These are phyloP conservation scores for Solenodon paradoxus DNA, from an alignment of 2,113 vertebrate genomes.

Conservation along the genomic window DNA sequence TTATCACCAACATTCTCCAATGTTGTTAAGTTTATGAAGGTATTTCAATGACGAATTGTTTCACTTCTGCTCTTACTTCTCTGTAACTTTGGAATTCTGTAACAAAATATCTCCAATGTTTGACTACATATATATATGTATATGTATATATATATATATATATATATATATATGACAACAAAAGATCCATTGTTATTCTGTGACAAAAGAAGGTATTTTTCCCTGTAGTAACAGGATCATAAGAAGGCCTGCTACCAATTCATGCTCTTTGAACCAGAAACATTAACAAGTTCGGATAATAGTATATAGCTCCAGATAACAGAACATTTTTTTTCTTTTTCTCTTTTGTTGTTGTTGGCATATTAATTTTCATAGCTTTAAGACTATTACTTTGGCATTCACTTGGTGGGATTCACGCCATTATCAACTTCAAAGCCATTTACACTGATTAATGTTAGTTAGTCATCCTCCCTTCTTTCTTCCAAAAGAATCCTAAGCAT, in stretches of 20 bases:
- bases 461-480: not conserved
- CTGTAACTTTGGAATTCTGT: not conserved
- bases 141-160: no score
- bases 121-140: not conserved
- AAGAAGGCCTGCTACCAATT: not conserved
- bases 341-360: no score
- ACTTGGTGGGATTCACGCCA: not conserved
- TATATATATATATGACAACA: no score
- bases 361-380: no score
- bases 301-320: no score
- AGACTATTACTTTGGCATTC: not conserved
- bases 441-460: not conserved
- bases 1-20: accelerated
- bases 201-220: not conserved
- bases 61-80: not conserved
- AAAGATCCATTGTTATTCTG: not conserved
- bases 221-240: not conserved
- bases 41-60: not conserved
- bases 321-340: not conserved
- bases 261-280: not conserved
- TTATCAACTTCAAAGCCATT: not conserved
- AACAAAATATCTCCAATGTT: not conserved
- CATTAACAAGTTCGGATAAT: not conserved
- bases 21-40: not conserved
- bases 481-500: not conserved